Evolutionary conservation across 2,888 invertebrate species (phyloP).

Genomic region (Epinotia ramella): DNA sequence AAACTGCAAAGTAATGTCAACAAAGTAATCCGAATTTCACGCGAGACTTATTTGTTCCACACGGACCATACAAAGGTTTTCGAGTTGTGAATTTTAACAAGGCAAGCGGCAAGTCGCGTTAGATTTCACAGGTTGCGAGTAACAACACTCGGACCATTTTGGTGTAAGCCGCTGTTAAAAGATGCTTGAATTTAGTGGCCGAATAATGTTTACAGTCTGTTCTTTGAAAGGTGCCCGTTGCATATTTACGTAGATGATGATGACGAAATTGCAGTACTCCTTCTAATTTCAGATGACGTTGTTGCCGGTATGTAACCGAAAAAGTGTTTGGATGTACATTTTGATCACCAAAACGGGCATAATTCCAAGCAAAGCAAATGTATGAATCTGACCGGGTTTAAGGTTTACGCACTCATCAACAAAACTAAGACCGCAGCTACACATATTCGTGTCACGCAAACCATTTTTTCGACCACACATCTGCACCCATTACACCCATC

Average conservation of each 20-base stretch:
- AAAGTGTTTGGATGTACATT: no score
- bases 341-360: no score
- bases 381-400: no score
- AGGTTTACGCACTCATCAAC: background rate
- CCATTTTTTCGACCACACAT: slow-evolving; percentile 49
- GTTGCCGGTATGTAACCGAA: no score
- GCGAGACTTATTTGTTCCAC: slow-evolving; percentile 78
- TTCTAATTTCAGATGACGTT: no score
- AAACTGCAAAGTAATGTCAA: slow-evolving; percentile 50
- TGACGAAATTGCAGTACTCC: background rate
- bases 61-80: slow-evolving; percentile 62
- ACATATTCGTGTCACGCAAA: slow-evolving; percentile 20
- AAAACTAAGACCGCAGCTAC: background rate
- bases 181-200: slow-evolving; percentile 22
- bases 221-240: background rate
- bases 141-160: slow-evolving; percentile 57
- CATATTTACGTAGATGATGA: background rate
- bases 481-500: slow-evolving; percentile 48
- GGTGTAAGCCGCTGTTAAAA: slow-evolving; percentile 50
- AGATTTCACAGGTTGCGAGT: slow-evolving; percentile 64
- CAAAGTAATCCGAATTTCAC: slow-evolving; percentile 74
- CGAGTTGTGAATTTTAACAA: slow-evolving; percentile 78
- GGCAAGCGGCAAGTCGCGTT: slow-evolving; percentile 64
- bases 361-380: no score
- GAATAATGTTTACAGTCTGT: background rate